These are phyloP conservation scores for Potorous gilbertii DNA, from an alignment of 2,797 vertebrate genomes.

Conservation along the genomic window DNA sequence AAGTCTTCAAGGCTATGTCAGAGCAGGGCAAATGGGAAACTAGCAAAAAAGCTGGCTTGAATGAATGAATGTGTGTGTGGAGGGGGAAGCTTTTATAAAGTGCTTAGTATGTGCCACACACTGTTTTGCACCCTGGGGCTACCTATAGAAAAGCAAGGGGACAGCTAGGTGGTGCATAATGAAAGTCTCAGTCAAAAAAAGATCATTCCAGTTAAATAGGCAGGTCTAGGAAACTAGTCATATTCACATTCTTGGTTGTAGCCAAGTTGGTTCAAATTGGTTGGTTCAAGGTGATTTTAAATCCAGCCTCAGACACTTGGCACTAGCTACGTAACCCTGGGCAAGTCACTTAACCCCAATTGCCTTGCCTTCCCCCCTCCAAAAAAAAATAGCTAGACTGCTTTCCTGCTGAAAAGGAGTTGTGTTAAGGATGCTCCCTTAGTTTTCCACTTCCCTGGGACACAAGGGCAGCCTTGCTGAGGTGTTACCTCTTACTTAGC, in stretches of 20 bases:
- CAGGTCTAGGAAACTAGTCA: too few relatives aligned
- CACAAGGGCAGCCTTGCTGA: neutral
- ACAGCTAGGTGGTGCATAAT: too few relatives aligned
- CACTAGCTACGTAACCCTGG: too few relatives aligned
- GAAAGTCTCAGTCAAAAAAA: too few relatives aligned
- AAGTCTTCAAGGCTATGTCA: neutral
- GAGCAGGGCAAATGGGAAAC: neutral
- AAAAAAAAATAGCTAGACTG: neutral
- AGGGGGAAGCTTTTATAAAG: neutral
- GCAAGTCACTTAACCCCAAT: too few relatives aligned
- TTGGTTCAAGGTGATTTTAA: too few relatives aligned
- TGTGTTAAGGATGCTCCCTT: neutral
- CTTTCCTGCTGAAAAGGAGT: neutral
- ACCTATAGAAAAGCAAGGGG: neutral
- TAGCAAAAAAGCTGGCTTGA: neutral
- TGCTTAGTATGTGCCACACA: neutral
- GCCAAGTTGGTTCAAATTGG: too few relatives aligned
- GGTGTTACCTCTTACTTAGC: neutral
- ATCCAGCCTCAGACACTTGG: too few relatives aligned
- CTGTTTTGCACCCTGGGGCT: neutral
- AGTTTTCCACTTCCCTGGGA: neutral
- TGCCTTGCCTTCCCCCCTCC: too few relatives aligned
- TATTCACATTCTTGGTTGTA: too few relatives aligned
- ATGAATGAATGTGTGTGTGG: neutral
- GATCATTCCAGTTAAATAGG: too few relatives aligned